Conservation (phyloP, 2,888 invertebrate species). For the Lepidocyrtinus sp. region DNA sequence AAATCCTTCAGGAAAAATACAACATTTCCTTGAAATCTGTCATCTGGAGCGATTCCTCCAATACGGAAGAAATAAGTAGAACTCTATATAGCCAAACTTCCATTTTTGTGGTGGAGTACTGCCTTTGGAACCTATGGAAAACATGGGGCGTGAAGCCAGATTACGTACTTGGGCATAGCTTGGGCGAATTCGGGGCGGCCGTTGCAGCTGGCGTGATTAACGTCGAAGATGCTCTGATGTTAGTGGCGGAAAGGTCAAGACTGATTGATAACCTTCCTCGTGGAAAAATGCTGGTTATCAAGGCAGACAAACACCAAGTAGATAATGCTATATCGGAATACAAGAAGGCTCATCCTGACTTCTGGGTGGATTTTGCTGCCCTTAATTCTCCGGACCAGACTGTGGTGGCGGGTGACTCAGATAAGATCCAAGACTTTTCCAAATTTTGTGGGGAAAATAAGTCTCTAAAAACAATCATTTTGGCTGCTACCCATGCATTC, state of each 20-base stretch:
- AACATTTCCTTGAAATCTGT: conserved; percentile 33
- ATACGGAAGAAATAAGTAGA: conserved; percentile 23
- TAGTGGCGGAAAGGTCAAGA: conserved; percentile 57
- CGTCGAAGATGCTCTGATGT: conserved; percentile 54
- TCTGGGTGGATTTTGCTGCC: conserved; percentile 56
- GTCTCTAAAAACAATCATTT: conserved; percentile 24
- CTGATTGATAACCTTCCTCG: conserved; percentile 54
- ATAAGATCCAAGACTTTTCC: conserved; percentile 12
- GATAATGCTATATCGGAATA: conserved; percentile 9
- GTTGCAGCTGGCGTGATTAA: conserved; percentile 49
- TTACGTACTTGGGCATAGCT: conserved; percentile 58
- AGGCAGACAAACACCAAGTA: conserved; percentile 34
- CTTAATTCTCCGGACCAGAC: conserved; percentile 59
- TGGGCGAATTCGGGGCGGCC: conserved; percentile 62
- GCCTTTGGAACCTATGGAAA: conserved; percentile 49
- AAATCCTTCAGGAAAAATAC: conserved; percentile 27
- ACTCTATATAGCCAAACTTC: conserved; percentile 59
- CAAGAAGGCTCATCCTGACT: background rate
- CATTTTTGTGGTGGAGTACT: conserved; percentile 59
- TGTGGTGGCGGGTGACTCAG: conserved; percentile 49
- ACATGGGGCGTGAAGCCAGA: conserved; percentile 57
- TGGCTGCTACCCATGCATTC: conserved; percentile 52
- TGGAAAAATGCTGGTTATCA: conserved; percentile 60
- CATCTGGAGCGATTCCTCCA: conserved; percentile 16
- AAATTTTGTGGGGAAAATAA: background rate